These are phyloP conservation scores for Peromyscus attwateri DNA, from an alignment of 2,797 vertebrate species.

Conservation along the genomic window DNA sequence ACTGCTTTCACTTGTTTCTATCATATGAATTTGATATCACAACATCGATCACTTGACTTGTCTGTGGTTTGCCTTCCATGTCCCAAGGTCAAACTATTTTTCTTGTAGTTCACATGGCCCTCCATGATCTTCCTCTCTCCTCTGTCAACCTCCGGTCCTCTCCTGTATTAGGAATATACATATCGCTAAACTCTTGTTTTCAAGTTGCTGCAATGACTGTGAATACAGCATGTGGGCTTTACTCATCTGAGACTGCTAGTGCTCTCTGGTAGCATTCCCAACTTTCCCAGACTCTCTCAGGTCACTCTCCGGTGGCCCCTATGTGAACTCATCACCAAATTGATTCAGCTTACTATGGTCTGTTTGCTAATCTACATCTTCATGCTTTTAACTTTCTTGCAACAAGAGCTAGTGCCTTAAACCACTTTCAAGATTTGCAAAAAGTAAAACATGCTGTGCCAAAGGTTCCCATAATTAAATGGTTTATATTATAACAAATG, in stretches of 20 bases:
- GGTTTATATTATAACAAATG: neutral
- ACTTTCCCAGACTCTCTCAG: neutral
- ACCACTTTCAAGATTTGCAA: neutral
- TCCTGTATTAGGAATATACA: neutral
- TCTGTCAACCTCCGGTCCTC: no score
- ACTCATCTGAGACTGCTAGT: neutral
- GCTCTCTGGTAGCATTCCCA: neutral
- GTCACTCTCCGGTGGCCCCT: neutral
- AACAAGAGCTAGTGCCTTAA: neutral
- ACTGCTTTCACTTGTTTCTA: neutral
- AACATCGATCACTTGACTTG: neutral
- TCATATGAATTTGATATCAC: neutral
- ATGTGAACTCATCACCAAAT: neutral
- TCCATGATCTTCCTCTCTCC: neutral
- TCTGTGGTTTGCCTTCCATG: neutral
- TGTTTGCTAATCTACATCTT: neutral
- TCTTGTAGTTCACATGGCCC: neutral
- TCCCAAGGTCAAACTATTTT: neutral
- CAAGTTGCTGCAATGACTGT: neutral
- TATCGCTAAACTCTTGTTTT: neutral
- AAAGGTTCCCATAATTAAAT: neutral
- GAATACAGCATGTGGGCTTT: neutral
- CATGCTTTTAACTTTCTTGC: neutral
- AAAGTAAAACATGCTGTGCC: neutral
- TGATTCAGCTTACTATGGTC: neutral